phyloP scores from a whole-genome alignment of 2,888 invertebrate genomes.

The Oasisia sp. region DNA sequence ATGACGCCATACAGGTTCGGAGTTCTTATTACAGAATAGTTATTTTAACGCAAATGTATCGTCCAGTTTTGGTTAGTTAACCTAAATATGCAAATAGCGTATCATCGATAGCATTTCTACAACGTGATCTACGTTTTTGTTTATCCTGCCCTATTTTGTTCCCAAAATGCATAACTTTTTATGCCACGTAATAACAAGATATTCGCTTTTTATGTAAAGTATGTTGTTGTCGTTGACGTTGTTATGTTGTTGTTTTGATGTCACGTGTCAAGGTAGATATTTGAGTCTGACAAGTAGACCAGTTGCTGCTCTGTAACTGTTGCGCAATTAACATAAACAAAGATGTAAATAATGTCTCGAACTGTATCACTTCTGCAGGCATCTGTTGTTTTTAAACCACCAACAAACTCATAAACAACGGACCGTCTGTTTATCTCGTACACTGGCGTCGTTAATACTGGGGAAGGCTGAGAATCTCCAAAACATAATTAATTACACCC shows the following conservation, averaged over 20 bases:
- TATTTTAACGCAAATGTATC: not conserved
- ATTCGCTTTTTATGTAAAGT: not conserved
- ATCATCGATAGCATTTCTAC: not conserved
- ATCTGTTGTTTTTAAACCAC: not conserved
- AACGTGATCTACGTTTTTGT: not conserved
- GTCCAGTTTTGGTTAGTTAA: not conserved
- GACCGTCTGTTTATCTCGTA: too few relatives aligned
- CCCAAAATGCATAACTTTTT: not conserved
- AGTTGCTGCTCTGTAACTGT: not conserved
- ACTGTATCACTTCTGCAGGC: not conserved
- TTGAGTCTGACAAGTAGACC: not conserved
- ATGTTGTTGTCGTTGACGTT: not conserved
- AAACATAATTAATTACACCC: too few relatives aligned
- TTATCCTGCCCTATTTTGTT: too few relatives aligned
- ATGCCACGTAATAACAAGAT: not conserved
- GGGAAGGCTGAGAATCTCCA: too few relatives aligned
- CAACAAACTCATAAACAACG: not conserved
- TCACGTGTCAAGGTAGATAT: not conserved
- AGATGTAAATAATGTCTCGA: not conserved
- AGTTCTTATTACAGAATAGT: not conserved
- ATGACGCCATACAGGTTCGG: not conserved
- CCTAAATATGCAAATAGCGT: not conserved
- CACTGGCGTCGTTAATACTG: too few relatives aligned
- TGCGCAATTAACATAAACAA: not conserved
- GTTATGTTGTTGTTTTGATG: not conserved